Evolutionary conservation across 2,797 vertebrate species (phyloP).

Genomic region (Cirrhinus mrigala): DNA sequence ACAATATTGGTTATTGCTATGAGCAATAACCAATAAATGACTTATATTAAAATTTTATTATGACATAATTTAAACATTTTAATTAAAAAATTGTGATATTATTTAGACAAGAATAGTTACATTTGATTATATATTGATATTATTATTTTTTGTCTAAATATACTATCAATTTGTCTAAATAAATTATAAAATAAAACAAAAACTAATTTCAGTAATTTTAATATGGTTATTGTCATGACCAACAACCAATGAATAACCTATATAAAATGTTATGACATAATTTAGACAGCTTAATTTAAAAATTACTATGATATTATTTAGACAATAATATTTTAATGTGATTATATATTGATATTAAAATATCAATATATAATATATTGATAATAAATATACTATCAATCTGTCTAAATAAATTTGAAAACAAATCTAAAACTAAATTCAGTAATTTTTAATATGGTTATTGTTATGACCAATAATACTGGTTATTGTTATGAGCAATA

Average conservation of each 20-base stretch:
- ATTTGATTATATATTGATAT: too few relatives aligned
- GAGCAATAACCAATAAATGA: neutral
- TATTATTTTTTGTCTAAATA: too few relatives aligned
- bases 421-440: too few relatives aligned
- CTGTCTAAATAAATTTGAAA: too few relatives aligned
- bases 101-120: too few relatives aligned
- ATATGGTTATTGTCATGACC: neutral
- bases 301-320: neutral
- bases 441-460: too few relatives aligned
- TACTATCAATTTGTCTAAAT: too few relatives aligned
- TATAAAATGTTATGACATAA: neutral
- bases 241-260: neutral
- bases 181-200: too few relatives aligned
- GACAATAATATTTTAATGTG: neutral
- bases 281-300: neutral
- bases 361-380: neutral
- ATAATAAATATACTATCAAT: neutral
- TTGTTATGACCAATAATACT: neutral
- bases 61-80: neutral
- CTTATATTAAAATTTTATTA: neutral
- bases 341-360: neutral
- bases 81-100: neutral
- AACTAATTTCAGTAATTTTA: too few relatives aligned
- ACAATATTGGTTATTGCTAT: neutral
- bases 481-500: neutral